Base-by-base conservation (phyloP, 2,888 invertebrate genomes). In the Pantelozetes paolii region DNA sequence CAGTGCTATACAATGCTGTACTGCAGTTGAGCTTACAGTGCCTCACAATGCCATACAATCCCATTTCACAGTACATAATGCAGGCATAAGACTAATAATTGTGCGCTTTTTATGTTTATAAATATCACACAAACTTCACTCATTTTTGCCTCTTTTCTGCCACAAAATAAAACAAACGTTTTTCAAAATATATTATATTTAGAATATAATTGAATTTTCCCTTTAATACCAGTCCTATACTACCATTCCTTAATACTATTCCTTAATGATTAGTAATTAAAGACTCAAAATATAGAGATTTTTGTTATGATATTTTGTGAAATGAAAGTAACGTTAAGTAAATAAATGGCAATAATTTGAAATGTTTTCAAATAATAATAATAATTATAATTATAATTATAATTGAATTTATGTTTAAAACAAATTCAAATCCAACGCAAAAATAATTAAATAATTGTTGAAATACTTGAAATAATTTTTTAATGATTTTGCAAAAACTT, bases 91-190 rank as follows among this genome's bases (percentile, higher is more conserved):
- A 36, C 62, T 62, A 40, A 67, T 67, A 67, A 67, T 67, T 67
- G 67, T 40, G 67, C 40, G 67, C 40, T n/a, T 18, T n/a, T 30
- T 62, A 42, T 67, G 67, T 67, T 67, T 67, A 67, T 67, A 67
- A 40, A 67, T 67, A 67, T 67, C 67, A 42, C 67, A 67, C 67
- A 67, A 67, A 67, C n/a, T 67, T 67, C 30, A 1, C 67, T 67
- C 32, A 67, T 67, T 67, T 67, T 67, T 67, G 67, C 67, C 67
- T 67, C 67, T 40, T 67, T 64, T 67, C 40, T 40, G 26, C 67
- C 67, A 67, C 67, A 67, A 67, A 67, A 67, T 67, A 67, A 36
- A 67, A 67, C 67, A 67, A 67, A 67, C 67, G 23, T n/a, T 67
- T 67, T 67, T 23, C 42, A 20, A n/a, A 36, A n/a, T n/a, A n/a